phyloP scores from a whole-genome alignment of 1,140 invertebrate genomes.

The Mamestra configurata region DNA sequence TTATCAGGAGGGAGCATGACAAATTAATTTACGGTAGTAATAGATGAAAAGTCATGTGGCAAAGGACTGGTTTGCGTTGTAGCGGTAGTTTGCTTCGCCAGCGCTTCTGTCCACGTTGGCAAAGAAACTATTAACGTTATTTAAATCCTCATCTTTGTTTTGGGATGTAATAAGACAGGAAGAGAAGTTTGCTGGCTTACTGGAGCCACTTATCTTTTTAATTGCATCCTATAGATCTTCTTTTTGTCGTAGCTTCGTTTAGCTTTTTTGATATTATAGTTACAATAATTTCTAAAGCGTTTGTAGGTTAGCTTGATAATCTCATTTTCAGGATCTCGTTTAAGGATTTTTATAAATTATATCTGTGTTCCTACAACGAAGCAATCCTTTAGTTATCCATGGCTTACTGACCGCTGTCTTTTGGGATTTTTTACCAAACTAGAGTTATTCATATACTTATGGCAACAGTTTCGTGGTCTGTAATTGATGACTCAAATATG shows the following conservation, averaged over 20 bases:
- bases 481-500: not conserved
- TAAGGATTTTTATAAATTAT: slow-evolving; percentile 33
- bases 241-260: slow-evolving; percentile 21
- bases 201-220: slow-evolving; percentile 3
- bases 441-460: not conserved
- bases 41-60: not conserved
- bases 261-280: not conserved
- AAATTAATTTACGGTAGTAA: not conserved
- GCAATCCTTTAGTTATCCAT: slow-evolving; percentile 1
- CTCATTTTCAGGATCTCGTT: slow-evolving; percentile 33
- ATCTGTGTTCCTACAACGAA: slow-evolving; percentile 31
- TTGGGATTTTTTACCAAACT: not conserved
- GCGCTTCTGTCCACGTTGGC: not conserved
- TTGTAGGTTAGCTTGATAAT: slow-evolving; percentile 28
- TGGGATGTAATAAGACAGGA: not conserved
- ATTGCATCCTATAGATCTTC: slow-evolving; percentile 36
- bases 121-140: slow-evolving; percentile 29
- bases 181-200: not conserved
- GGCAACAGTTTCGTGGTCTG: slow-evolving; percentile 3
- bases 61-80: no score
- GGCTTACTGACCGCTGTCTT: slow-evolving; percentile 3
- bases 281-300: slow-evolving; percentile 42
- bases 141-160: not conserved
- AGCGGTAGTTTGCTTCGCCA: not conserved
- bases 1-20: not conserved